Conservation (phyloP, 2,113 vertebrate species). For the Macquaria australasica region DNA sequence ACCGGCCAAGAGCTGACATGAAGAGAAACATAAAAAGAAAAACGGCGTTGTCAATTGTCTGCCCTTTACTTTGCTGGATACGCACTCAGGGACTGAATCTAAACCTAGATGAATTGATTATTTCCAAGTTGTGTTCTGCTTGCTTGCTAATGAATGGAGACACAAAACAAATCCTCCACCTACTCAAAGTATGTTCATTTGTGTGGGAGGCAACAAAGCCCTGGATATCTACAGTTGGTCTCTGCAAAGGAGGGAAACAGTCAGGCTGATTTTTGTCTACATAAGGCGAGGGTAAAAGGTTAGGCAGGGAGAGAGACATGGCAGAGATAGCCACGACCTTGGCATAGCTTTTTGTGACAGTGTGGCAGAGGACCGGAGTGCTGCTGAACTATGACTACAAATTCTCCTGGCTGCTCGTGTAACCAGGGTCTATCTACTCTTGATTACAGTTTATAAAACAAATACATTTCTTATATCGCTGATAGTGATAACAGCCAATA, state of each 20-base stretch:
- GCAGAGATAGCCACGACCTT: constrained; percentile 53
- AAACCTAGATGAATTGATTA: constrained; percentile 42
- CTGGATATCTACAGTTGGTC: constrained; percentile 27
- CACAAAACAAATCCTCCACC: constrained; percentile 50
- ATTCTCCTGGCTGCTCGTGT: constrained; percentile 52
- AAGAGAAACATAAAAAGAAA: constrained; percentile 48
- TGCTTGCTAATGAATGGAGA: constrained; percentile 51
- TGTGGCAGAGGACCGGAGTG: constrained; percentile 53
- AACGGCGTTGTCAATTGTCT: constrained; percentile 34
- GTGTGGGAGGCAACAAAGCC: constrained; percentile 40
- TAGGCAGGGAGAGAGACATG: constrained; percentile 2
- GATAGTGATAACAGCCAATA: too few relatives aligned
- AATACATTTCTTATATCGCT: too few relatives aligned
- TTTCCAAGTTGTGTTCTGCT: constrained; percentile 47
- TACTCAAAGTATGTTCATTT: constrained; percentile 45
- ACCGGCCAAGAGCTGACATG: constrained; percentile 50
- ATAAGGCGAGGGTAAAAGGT: constrained; percentile 8
- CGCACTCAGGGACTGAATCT: constrained; percentile 14
- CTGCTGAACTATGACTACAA: constrained; percentile 61
- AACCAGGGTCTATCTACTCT: too few relatives aligned
- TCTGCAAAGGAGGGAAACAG: constrained; percentile 21
- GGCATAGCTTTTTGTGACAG: constrained; percentile 50
- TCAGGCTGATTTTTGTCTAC: neutral
- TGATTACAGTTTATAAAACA: too few relatives aligned
- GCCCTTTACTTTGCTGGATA: constrained; percentile 14